Conservation (phyloP, 2,888 invertebrate genomes). For the Coleophora deauratella region DNA sequence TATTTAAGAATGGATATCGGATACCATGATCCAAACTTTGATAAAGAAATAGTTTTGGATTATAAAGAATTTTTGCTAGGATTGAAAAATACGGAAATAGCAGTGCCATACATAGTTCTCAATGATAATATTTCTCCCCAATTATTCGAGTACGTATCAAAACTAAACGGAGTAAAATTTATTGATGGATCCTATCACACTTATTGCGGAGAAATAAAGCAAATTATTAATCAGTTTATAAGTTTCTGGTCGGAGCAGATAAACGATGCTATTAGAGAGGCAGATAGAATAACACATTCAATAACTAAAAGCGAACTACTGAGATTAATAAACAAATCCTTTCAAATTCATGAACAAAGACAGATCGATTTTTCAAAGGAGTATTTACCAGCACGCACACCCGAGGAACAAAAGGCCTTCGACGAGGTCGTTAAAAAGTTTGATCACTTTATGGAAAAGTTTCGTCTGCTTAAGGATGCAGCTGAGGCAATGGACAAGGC, state of each 20-base stretch:
- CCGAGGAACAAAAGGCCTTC: conserved; percentile 26
- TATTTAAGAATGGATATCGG: neutral
- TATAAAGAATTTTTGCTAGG: conserved; percentile 35
- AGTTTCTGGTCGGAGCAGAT: conserved; percentile 30
- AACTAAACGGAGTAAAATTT: conserved; percentile 27
- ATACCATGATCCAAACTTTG: too few species aligned
- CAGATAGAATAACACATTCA: conserved; percentile 25
- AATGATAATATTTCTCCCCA: conserved; percentile 29
- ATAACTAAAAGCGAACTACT: conserved; percentile 26
- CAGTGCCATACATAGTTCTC: conserved; percentile 29
- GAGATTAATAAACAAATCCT: conserved; percentile 29
- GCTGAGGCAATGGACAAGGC: conserved; percentile 30
- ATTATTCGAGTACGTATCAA: conserved; percentile 28
- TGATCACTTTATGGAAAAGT: conserved; percentile 19
- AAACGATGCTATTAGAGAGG: conserved; percentile 30
- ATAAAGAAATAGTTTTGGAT: too few species aligned
- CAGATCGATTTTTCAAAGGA: conserved; percentile 31
- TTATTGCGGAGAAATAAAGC: conserved; percentile 44
- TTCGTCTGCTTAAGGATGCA: conserved; percentile 21
- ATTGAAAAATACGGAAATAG: conserved; percentile 27
- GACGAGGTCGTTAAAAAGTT: conserved; percentile 28
- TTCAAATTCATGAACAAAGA: conserved; percentile 24
- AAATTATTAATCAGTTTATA: conserved; percentile 32
- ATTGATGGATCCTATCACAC: conserved; percentile 31
- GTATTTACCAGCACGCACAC: conserved; percentile 29